Percentiles rank a stretch among this genome's conserved stretches.
phyloP scores from a whole-genome alignment of 2,888 invertebrate species.

The Agonopterix heracliana region DNA sequence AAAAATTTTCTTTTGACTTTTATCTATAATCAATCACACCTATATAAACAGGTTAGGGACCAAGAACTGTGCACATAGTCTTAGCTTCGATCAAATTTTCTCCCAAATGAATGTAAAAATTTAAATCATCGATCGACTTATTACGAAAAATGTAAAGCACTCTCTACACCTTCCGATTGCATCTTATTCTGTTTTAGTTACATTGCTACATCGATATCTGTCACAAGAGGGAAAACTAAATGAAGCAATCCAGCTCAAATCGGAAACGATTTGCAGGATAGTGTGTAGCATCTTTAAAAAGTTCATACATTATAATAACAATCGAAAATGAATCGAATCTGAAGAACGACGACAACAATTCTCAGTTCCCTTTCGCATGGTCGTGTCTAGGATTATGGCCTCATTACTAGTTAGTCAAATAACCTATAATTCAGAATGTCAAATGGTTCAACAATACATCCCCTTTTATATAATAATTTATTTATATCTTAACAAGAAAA shows the following conservation, averaged over 20 bases:
- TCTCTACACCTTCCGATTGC: too few relatives aligned
- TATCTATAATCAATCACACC: conserved; percentile 37
- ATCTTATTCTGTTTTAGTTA: too few relatives aligned
- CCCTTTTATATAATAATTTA: conserved; percentile 59
- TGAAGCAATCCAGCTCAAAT: too few relatives aligned
- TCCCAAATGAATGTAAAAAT: too few relatives aligned
- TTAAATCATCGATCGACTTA: too few relatives aligned
- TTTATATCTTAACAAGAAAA: conserved; percentile 48
- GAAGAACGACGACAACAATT: background rate
- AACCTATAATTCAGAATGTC: conserved; percentile 36
- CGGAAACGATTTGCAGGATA: too few relatives aligned
- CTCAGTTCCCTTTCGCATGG: conserved; percentile 39
- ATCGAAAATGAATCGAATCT: background rate
- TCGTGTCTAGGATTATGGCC: conserved; percentile 53
- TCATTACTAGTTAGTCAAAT: conserved; percentile 22
- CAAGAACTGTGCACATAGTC: background rate
- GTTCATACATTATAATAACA: background rate
- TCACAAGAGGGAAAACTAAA: too few relatives aligned
- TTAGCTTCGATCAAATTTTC: background rate
- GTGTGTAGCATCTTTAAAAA: too few relatives aligned
- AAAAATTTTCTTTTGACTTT: conserved; percentile 56
- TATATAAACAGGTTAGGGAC: conserved; percentile 12
- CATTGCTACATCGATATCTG: too few relatives aligned
- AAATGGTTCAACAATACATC: conserved; percentile 50
- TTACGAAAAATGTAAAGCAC: too few relatives aligned